Percentiles rank a stretch among this genome's conserved stretches.
Evolutionary conservation across 2,797 vertebrate species (phyloP).

Genomic region (Chiroxiphia lanceolata): DNA sequence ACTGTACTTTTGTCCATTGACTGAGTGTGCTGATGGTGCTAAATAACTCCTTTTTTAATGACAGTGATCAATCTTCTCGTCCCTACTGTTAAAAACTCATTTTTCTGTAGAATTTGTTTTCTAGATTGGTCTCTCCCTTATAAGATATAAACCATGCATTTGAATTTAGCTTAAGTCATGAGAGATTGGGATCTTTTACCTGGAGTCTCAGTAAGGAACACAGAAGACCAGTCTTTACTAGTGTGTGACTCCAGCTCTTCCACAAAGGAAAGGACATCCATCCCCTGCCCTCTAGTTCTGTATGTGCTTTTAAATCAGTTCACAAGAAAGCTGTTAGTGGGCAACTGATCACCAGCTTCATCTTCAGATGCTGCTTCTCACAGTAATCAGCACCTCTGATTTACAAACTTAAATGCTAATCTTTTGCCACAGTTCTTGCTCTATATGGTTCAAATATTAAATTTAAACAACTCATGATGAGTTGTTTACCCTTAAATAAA

Average conservation of each 20-base stretch:
- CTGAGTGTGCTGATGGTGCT: background rate
- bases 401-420: background rate
- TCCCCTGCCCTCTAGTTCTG: background rate
- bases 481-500: background rate
- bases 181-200: background rate
- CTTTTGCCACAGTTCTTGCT: background rate
- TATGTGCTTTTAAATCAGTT: background rate
- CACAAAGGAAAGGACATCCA: rapidly evolving
- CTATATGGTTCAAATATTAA: background rate
- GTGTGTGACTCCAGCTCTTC: background rate
- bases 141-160: background rate
- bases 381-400: background rate
- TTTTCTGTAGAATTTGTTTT: background rate
- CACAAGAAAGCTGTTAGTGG: background rate
- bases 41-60: background rate
- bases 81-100: background rate
- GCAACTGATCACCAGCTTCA: background rate
- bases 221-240: background rate
- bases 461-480: background rate
- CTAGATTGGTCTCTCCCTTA: background rate
- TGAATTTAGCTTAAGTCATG: background rate
- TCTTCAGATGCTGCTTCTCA: background rate
- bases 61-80: background rate
- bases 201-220: background rate
- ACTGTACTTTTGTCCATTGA: background rate